These are phyloP conservation scores for Drosophila oshimai DNA, from an alignment of 1,140 invertebrate species.

Conservation along the genomic window DNA sequence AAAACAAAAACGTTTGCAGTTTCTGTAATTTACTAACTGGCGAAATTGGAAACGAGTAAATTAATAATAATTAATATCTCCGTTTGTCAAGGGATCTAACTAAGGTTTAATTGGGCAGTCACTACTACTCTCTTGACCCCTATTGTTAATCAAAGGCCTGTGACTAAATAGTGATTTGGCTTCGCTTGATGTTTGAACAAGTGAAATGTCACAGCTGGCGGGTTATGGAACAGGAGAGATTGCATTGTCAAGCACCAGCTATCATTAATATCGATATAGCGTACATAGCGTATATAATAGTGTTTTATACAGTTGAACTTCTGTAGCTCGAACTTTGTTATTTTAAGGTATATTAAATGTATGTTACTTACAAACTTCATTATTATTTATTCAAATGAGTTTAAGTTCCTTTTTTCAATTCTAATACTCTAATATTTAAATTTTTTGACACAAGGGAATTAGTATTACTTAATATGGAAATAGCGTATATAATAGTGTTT, in stretches of 20 bases:
- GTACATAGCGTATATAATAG: background rate
- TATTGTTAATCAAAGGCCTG: background rate
- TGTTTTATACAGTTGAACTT: background rate
- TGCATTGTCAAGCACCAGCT: background rate
- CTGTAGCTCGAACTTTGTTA: background rate
- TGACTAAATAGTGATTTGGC: background rate
- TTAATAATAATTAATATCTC: background rate
- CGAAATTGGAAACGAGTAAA: background rate
- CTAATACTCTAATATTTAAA: too few species aligned
- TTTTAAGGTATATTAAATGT: too few species aligned
- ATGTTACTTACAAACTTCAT: too few species aligned
- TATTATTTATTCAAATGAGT: too few species aligned
- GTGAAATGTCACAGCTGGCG: background rate
- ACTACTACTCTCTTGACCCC: background rate
- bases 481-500: background rate
- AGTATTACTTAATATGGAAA: background rate
- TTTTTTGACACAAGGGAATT: too few species aligned
- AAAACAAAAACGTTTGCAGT: background rate
- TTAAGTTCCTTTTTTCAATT: too few species aligned
- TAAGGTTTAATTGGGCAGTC: background rate
- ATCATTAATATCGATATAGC: background rate
- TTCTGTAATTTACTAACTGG: background rate
- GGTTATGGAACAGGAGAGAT: too few species aligned
- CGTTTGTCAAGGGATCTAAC: background rate
- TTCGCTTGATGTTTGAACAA: constrained; percentile 7